These are phyloP conservation scores for Lanius ludovicianus DNA, from an alignment of 2,113 vertebrate species.

Conservation along the genomic window DNA sequence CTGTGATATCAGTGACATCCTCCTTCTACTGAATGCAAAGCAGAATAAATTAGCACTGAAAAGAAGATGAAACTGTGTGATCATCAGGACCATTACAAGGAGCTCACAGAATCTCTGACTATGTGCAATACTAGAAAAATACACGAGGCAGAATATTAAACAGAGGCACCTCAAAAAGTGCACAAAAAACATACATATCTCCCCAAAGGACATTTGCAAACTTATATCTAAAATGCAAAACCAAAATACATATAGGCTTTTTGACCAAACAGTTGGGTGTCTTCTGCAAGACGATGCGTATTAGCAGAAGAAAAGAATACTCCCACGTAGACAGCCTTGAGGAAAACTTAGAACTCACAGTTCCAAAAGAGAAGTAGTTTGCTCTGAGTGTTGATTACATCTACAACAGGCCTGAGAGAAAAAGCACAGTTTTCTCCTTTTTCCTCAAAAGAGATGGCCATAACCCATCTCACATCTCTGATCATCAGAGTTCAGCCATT, in stretches of 20 bases:
- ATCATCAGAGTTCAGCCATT: background rate
- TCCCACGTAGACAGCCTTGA: background rate
- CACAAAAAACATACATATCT: background rate
- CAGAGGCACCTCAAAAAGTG: background rate
- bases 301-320: background rate
- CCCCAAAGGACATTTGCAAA: background rate
- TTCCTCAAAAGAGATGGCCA: background rate
- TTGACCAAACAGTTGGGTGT: background rate
- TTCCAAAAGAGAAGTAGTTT: background rate
- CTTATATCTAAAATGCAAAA: background rate
- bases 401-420: background rate
- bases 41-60: background rate
- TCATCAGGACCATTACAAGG: background rate
- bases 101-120: background rate
- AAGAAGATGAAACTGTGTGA: background rate
- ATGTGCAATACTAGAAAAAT: background rate
- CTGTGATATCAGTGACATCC: background rate
- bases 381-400: background rate
- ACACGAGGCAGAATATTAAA: background rate
- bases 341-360: background rate
- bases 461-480: background rate
- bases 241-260: background rate
- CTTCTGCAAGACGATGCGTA: background rate
- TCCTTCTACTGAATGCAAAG: background rate
- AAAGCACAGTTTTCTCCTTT: background rate